Conservation (phyloP, 2,888 invertebrate genomes). For the Meghimatium bilineatum region DNA sequence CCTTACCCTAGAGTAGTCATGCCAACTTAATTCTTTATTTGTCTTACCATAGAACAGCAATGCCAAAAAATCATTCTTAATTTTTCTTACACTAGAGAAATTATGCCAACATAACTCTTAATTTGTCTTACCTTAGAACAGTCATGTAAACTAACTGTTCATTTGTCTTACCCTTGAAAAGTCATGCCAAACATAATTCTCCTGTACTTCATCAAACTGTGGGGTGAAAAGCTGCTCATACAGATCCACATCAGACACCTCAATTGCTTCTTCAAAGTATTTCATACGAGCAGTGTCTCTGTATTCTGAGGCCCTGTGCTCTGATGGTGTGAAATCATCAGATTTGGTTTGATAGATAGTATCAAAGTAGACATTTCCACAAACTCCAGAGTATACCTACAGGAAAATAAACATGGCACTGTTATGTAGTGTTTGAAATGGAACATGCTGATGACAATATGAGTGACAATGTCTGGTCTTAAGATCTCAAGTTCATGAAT, state of each 20-base stretch:
- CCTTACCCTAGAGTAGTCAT: no score
- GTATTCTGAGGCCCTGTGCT: conserved; percentile 8
- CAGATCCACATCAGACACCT: conserved; percentile 83
- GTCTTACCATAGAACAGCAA: no score
- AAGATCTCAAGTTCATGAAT: no score
- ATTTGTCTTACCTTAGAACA: no score
- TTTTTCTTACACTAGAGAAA: no score
- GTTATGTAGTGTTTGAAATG: no score
- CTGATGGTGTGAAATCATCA: conserved; percentile 10
- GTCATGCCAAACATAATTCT: conserved; percentile 93
- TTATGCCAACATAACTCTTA: no score
- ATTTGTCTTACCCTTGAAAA: conserved; percentile 85
- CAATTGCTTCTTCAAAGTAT: conserved; percentile 87
- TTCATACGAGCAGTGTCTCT: conserved; percentile 45
- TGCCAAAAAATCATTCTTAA: no score
- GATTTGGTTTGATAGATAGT: conserved; percentile 55
- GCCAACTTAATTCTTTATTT: no score
- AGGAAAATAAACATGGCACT: background rate
- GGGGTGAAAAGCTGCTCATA: conserved; percentile 90
- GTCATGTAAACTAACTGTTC: conserved; percentile 50
- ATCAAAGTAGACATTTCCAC: conserved; percentile 82
- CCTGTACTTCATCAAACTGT: conserved; percentile 85
- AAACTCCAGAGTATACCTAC: conserved; percentile 83
- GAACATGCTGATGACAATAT: no score
- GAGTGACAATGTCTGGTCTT: no score